phyloP scores from a whole-genome alignment of 2,888 invertebrate genomes.

The Pomacea canaliculata region DNA sequence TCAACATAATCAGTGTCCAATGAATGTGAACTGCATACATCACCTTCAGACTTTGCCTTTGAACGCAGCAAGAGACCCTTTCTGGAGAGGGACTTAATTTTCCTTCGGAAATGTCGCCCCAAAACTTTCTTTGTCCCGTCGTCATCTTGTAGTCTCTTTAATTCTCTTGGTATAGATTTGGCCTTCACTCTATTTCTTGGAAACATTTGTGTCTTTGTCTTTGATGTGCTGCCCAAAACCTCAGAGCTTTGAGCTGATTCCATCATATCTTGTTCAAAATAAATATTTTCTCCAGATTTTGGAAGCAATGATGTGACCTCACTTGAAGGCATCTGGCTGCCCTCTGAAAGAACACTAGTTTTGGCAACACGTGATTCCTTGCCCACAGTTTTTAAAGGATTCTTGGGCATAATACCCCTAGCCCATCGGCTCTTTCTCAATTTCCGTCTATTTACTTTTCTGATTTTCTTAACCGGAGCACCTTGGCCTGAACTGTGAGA shows the following conservation, averaged over 20 bases:
- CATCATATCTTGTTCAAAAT: too few relatives aligned
- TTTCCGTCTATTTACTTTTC: not conserved
- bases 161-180: conserved; percentile 9
- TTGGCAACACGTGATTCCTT: not conserved
- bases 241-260: not conserved
- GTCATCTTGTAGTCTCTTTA: conserved; percentile 16
- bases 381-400: not conserved
- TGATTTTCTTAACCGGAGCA: not conserved
- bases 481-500: not conserved
- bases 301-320: too few relatives aligned
- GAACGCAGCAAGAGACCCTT: conserved; percentile 15
- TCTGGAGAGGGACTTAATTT: conserved; percentile 8
- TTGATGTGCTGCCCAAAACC: not conserved
- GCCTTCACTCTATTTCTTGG: not conserved
- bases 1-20: not conserved
- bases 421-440: conserved; percentile 11
- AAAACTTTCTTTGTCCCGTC: conserved; percentile 14
- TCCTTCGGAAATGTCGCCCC: conserved; percentile 9
- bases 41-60: not conserved
- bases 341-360: not conserved
- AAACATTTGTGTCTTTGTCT: not conserved
- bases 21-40: not conserved
- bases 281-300: too few relatives aligned
- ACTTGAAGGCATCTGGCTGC: not conserved
- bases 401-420: conserved; percentile 8